Evolutionary conservation across 2,113 vertebrate genomes (phyloP).

Genomic region (Centropus bengalensis): DNA sequence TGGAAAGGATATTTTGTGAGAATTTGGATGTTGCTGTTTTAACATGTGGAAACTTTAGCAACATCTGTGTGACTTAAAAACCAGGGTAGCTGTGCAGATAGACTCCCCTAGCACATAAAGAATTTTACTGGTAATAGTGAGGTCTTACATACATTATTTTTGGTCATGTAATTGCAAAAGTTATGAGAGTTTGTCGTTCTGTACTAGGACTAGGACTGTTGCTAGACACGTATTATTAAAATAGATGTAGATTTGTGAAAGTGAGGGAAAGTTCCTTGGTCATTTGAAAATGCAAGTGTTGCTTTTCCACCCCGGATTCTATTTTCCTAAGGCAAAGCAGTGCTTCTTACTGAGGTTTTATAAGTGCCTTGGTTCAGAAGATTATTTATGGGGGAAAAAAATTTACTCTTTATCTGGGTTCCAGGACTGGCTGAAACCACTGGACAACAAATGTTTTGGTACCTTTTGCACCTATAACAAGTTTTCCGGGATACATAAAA

Average conservation of each 20-base stretch:
- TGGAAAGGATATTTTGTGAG: neutral
- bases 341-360: neutral
- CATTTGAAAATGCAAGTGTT: neutral
- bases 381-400: neutral
- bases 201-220: neutral
- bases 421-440: neutral
- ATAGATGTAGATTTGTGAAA: neutral
- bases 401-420: neutral
- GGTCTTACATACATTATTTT: accelerated
- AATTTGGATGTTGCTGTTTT: neutral
- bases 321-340: neutral
- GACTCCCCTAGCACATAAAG: neutral
- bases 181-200: neutral
- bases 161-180: neutral
- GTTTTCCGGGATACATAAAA: neutral
- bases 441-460: neutral
- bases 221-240: neutral
- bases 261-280: neutral
- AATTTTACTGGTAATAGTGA: neutral
- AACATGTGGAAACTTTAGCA: neutral
- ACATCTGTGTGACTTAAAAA: neutral
- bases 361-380: neutral
- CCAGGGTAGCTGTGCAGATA: neutral
- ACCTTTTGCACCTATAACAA: neutral
- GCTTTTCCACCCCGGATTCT: neutral